phyloP scores from a whole-genome alignment of 2,797 vertebrate genomes.

The Pipistrellus nathusii region DNA sequence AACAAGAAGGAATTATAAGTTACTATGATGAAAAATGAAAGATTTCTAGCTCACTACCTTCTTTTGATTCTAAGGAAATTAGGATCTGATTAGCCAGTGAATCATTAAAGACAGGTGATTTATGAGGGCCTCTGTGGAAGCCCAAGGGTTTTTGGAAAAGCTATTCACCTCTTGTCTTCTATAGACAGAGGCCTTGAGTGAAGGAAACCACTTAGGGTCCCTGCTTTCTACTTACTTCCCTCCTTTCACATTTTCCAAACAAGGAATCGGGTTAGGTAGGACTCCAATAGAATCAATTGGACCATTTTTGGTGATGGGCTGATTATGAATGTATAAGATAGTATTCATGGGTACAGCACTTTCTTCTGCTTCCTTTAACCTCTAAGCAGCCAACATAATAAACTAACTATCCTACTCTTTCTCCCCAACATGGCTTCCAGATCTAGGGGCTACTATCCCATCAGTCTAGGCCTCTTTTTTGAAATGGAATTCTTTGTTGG shows the following conservation, averaged over 20 bases:
- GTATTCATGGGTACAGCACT: neutral
- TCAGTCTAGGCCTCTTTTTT: neutral
- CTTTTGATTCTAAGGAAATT: slow-evolving; percentile 28
- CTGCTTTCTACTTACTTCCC: neutral
- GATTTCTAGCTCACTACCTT: neutral
- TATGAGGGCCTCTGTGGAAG: neutral
- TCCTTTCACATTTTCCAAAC: slow-evolving; percentile 20
- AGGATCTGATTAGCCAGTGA: neutral
- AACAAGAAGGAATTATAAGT: neutral
- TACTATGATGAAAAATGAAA: slow-evolving; percentile 18
- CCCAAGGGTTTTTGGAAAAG: neutral
- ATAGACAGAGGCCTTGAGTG: neutral
- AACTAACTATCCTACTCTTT: neutral
- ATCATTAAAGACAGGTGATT: neutral
- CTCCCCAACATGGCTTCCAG: neutral
- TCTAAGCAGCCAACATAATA: neutral
- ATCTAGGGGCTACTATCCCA: neutral
- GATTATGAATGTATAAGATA: neutral
- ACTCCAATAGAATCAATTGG: neutral
- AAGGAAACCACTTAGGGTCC: neutral
- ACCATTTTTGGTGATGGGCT: neutral
- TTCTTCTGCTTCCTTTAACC: neutral
- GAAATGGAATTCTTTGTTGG: slow-evolving; percentile 20
- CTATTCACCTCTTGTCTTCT: neutral
- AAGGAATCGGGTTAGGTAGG: neutral